phyloP scores from a whole-genome alignment of 2,797 vertebrate species.

The Spheniscus humboldti region DNA sequence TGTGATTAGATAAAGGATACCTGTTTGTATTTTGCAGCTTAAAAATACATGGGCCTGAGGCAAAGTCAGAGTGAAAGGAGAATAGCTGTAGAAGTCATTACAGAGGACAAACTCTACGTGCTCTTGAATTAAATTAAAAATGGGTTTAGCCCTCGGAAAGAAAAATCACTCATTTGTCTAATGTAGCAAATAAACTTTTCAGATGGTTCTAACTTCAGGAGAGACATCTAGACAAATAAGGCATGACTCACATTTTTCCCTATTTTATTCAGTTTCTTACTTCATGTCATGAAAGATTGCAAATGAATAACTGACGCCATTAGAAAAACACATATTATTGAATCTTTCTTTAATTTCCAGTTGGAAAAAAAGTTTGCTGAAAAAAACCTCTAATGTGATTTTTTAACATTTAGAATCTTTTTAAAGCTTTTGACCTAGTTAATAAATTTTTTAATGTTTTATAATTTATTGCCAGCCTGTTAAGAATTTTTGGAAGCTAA shows the following conservation, averaged over 20 bases:
- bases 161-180: slow-evolving; percentile 42
- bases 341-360: background rate
- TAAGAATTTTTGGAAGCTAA: background rate
- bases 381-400: background rate
- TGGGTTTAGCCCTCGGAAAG: background rate
- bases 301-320: slow-evolving; percentile 4
- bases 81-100: slow-evolving; percentile 1
- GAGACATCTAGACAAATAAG: slow-evolving; percentile 16
- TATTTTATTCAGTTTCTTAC: slow-evolving; percentile 23
- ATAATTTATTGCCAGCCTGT: background rate
- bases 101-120: background rate
- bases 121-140: slow-evolving; percentile 14
- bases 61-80: background rate
- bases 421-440: background rate
- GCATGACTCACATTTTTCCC: slow-evolving; percentile 4
- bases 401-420: background rate
- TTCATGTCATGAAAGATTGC: background rate
- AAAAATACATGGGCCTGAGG: background rate
- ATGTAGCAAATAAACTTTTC: slow-evolving; percentile 18
- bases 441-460: background rate
- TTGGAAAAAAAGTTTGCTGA: background rate
- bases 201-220: slow-evolving; percentile 32
- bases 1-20: background rate
- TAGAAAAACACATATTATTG: background rate
- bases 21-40: background rate